phyloP scores from a whole-genome alignment of 2,113 vertebrate species.

The Emydura subglobosa region DNA sequence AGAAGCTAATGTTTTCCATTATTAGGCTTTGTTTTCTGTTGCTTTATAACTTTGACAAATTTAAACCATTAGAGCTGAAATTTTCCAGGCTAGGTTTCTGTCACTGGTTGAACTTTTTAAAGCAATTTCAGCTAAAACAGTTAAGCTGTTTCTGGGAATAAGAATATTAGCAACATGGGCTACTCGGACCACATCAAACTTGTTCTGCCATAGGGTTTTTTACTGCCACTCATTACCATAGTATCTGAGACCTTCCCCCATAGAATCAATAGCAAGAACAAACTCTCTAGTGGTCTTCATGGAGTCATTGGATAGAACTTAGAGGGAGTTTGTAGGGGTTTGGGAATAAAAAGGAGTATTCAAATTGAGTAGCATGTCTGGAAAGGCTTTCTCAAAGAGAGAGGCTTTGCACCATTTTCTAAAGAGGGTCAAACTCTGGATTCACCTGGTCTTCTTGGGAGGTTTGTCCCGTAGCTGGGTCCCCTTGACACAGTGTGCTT shows the following conservation, averaged over 20 bases:
- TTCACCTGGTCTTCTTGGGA: neutral
- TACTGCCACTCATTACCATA: neutral
- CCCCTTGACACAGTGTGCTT: neutral
- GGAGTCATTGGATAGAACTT: neutral
- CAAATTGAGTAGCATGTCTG: neutral
- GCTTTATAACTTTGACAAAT: no score
- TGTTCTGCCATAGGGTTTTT: neutral
- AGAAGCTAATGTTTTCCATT: no score
- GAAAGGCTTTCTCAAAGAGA: neutral
- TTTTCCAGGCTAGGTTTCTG: neutral
- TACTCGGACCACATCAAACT: neutral
- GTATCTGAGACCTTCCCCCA: neutral
- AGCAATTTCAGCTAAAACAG: no score
- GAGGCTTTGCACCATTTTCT: neutral
- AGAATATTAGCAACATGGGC: neutral
- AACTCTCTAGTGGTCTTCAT: neutral
- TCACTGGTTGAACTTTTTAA: neutral
- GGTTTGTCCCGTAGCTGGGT: neutral
- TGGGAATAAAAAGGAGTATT: neutral
- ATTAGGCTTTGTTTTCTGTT: no score
- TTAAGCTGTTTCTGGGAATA: neutral
- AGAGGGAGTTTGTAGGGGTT: neutral
- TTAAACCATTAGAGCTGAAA: neutral
- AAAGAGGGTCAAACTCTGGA: neutral
- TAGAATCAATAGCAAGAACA: neutral